A percentile compares a stretch with the other conserved stretches of the same genome.
Evolutionary conservation across 30 jellyfish, hydroid and myxozoan species (phyloP).

Genomic region (Aurelia coerulea): DNA sequence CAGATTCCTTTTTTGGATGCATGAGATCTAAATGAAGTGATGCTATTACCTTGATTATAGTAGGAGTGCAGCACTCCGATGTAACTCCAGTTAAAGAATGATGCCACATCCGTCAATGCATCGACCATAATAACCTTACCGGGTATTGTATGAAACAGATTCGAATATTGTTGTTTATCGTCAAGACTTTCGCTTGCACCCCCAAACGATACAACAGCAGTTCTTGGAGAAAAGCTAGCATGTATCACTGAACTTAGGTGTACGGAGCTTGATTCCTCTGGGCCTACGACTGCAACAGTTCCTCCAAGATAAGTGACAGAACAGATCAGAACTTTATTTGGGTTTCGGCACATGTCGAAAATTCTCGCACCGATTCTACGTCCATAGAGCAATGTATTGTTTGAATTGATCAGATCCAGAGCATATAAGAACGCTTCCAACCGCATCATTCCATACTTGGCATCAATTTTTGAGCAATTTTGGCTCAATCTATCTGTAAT

Average conservation of each 20-base stretch:
- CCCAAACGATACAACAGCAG: constrained; percentile 57
- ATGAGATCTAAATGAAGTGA: constrained; percentile 15
- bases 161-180: constrained; percentile 38
- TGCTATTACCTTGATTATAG: constrained; percentile 55
- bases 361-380: constrained; percentile 30
- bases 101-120: constrained; percentile 54
- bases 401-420: constrained; percentile 20
- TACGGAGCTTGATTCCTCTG: constrained; percentile 34
- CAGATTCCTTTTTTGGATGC: constrained; percentile 46
- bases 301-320: constrained; percentile 6
- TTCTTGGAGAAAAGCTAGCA: constrained; percentile 28
- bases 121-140: constrained; percentile 29
- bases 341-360: constrained; percentile 42
- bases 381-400: background rate
- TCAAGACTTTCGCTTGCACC: constrained; percentile 57
- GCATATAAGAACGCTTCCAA: constrained; percentile 61
- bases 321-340: constrained; percentile 30
- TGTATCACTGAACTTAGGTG: constrained; percentile 34
- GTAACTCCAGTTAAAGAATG: constrained; percentile 68
- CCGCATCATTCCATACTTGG: constrained; percentile 60
- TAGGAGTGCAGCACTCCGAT: constrained; percentile 66
- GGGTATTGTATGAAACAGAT: constrained; percentile 79
- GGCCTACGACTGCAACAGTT: constrained; percentile 34
- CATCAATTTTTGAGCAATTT: constrained; percentile 27
- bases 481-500: constrained; percentile 11